phyloP scores from a whole-genome alignment of 1,140 invertebrate species.

The Caenorhabditis inopinata region DNA sequence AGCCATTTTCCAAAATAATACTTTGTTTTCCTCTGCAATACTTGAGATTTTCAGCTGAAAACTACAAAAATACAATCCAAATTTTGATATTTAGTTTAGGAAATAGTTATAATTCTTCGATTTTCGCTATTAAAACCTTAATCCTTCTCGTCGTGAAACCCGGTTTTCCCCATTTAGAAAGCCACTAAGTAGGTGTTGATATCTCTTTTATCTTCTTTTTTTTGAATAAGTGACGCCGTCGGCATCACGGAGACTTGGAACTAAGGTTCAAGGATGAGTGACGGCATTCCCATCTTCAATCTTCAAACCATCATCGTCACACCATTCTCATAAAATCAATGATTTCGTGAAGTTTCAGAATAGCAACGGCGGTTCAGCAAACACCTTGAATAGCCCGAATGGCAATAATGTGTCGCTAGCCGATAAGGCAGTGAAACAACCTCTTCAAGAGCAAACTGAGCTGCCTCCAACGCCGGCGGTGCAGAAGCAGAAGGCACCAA shows the following conservation, averaged over 20 bases:
- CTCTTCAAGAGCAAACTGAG: not conserved
- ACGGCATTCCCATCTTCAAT: not conserved
- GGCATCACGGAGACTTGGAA: not conserved
- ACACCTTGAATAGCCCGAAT: not conserved
- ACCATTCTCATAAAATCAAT: not conserved
- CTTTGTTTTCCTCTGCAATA: no score
- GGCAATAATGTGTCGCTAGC: not conserved
- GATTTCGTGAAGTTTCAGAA: not conserved
- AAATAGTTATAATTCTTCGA: no score
- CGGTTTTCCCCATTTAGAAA: not conserved
- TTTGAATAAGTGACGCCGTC: no score
- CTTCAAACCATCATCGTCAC: conserved; percentile 3
- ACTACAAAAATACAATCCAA: no score
- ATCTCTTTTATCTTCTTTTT: not conserved
- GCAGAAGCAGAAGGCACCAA: not conserved
- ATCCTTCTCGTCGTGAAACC: no score
- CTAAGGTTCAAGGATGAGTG: conserved; percentile 32
- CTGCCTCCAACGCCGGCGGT: not conserved
- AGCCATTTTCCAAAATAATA: no score
- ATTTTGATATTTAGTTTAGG: no score
- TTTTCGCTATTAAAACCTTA: no score
- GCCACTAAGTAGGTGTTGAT: not conserved
- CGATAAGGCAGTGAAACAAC: conserved; percentile 1
- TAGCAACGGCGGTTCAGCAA: not conserved
- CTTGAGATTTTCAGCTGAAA: no score